These are phyloP conservation scores for Cephalotes varians DNA, from an alignment of 2,888 invertebrate genomes.

Conservation along the genomic window DNA sequence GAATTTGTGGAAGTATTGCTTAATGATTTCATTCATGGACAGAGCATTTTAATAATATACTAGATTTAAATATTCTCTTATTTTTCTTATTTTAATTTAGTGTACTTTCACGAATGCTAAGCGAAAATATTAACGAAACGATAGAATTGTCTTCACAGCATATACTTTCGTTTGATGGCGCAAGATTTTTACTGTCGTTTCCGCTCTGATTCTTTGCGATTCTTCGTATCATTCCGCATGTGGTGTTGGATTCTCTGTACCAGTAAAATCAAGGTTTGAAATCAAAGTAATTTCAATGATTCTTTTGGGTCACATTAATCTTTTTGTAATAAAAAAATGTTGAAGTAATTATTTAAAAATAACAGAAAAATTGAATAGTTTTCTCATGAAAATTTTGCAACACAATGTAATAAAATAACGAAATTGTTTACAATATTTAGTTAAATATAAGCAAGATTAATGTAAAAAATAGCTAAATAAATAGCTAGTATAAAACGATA, in stretches of 20 bases:
- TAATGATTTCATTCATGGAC: too few species aligned
- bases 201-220: constrained; percentile 50
- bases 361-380: background rate
- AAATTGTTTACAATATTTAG: background rate
- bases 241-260: background rate
- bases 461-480: constrained; percentile 17
- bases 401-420: background rate
- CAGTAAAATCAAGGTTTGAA: background rate
- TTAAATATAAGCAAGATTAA: background rate
- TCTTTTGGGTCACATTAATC: background rate
- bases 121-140: constrained; percentile 29
- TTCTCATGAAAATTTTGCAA: background rate
- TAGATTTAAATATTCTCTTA: too few species aligned
- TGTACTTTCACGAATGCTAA: constrained; percentile 6
- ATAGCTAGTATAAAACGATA: too few species aligned
- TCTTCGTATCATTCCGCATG: background rate
- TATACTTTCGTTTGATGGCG: constrained; percentile 29
- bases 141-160: constrained; percentile 22
- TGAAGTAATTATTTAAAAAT: background rate
- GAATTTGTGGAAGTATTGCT: background rate
- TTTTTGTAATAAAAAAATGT: background rate
- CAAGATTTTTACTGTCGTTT: constrained; percentile 56
- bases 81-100: too few species aligned
- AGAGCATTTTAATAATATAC: too few species aligned
- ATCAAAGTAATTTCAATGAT: background rate